phyloP scores from a whole-genome alignment of 2,113 vertebrate species.

The Pyxicephalus adspersus region DNA sequence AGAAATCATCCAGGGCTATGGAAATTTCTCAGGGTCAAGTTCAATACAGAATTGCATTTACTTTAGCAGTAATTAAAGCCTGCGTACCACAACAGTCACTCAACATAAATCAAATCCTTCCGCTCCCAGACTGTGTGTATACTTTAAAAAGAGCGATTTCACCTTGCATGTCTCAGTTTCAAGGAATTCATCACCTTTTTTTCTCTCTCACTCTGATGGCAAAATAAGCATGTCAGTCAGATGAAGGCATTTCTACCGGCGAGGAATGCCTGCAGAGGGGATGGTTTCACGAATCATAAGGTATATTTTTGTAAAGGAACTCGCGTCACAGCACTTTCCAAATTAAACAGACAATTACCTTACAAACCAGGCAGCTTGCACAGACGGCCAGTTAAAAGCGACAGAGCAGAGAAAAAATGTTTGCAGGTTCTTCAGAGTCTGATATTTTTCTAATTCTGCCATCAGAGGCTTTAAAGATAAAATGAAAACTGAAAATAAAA shows the following conservation, averaged over 20 bases:
- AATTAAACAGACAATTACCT: not conserved
- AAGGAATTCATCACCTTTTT: not conserved
- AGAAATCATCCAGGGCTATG: too few species aligned
- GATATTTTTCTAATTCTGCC: too few species aligned
- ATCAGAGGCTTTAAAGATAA: too few species aligned
- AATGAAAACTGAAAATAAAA: too few species aligned
- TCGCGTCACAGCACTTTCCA: not conserved
- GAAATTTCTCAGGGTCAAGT: too few species aligned
- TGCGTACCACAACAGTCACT: not conserved
- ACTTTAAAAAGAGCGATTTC: not conserved
- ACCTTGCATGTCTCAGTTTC: not conserved
- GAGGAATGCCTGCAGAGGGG: not conserved
- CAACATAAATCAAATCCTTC: not conserved
- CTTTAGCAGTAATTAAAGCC: constrained; percentile 2
- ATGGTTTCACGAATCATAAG: not conserved
- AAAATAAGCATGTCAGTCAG: constrained; percentile 1
- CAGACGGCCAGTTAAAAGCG: not conserved
- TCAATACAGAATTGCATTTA: not conserved
- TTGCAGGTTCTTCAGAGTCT: too few species aligned
- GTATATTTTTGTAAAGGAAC: not conserved
- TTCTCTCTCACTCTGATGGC: not conserved
- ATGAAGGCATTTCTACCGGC: constrained; percentile 2
- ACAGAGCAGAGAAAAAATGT: too few species aligned
- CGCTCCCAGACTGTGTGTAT: not conserved
- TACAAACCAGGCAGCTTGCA: not conserved